Evolutionary conservation across 1,140 invertebrate species (phyloP).

Genomic region (Drosophila navojoa): DNA sequence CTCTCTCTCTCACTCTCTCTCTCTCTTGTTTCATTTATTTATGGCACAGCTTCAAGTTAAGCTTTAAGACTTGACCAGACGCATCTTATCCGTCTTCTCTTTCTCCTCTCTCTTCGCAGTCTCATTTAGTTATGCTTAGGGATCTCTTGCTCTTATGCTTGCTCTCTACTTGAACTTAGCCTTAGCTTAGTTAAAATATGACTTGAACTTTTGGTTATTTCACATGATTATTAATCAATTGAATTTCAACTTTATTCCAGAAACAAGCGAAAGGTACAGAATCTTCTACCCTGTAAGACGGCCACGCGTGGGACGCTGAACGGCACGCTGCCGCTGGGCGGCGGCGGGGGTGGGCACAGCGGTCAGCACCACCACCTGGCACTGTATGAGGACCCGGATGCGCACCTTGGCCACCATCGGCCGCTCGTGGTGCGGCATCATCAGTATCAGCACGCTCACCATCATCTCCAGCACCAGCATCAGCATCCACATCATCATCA

Average conservation of each 20-base stretch:
- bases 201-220: too few relatives aligned
- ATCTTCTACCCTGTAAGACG: slow-evolving; percentile 88
- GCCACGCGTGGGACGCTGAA: slow-evolving; percentile 86
- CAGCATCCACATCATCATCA: slow-evolving; percentile 86
- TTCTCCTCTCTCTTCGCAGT: too few relatives aligned
- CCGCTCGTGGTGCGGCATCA: slow-evolving; percentile 82
- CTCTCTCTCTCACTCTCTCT: not conserved
- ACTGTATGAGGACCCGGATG: slow-evolving; percentile 87
- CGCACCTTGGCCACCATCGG: slow-evolving; percentile 79
- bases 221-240: not conserved
- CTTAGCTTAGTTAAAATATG: too few relatives aligned
- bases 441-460: slow-evolving; percentile 62
- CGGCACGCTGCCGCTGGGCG: slow-evolving; percentile 73
- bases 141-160: not conserved
- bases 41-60: slow-evolving; percentile 1
- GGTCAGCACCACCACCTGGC: slow-evolving; percentile 84
- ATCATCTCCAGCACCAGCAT: slow-evolving; percentile 38
- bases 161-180: too few relatives aligned
- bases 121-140: not conserved
- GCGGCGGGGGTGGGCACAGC: slow-evolving; percentile 44
- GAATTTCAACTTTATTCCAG: slow-evolving; percentile 83
- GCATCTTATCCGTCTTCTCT: too few relatives aligned
- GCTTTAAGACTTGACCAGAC: too few relatives aligned
- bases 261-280: slow-evolving; percentile 90
- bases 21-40: not conserved